These are phyloP conservation scores for Patella ulyssiponensis DNA, from an alignment of 2,888 invertebrate species.

Conservation along the genomic window DNA sequence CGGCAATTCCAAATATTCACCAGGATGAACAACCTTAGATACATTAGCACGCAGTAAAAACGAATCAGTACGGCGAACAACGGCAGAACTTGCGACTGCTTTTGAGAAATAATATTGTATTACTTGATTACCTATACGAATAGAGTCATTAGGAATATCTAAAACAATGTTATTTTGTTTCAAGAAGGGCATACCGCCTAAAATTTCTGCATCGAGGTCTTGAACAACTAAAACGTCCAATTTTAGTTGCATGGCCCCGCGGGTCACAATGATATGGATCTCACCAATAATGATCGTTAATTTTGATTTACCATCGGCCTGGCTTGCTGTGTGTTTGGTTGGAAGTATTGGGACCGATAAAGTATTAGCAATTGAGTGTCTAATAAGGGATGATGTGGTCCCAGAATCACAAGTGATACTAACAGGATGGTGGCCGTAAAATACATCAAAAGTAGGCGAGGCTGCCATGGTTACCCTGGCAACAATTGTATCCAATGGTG, in stretches of 20 bases:
- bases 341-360: background rate
- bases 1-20: background rate
- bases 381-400: background rate
- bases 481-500: background rate
- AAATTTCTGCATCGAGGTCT: background rate
- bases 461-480: background rate
- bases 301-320: background rate
- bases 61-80: background rate
- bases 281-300: slow-evolving; percentile 2
- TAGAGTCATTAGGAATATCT: background rate
- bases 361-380: background rate
- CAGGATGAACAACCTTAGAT: background rate
- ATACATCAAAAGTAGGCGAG: background rate
- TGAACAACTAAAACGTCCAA: background rate
- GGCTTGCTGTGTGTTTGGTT: background rate
- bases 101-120: background rate
- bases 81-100: background rate
- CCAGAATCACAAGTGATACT: background rate
- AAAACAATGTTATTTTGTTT: slow-evolving; percentile 3
- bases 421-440: background rate
- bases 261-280: background rate
- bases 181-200: background rate
- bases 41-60: background rate
- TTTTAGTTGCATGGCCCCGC: background rate
- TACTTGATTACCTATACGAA: background rate